phyloP scores from a whole-genome alignment of 2,888 invertebrate genomes.

The Drosophila parthenogenetica region DNA sequence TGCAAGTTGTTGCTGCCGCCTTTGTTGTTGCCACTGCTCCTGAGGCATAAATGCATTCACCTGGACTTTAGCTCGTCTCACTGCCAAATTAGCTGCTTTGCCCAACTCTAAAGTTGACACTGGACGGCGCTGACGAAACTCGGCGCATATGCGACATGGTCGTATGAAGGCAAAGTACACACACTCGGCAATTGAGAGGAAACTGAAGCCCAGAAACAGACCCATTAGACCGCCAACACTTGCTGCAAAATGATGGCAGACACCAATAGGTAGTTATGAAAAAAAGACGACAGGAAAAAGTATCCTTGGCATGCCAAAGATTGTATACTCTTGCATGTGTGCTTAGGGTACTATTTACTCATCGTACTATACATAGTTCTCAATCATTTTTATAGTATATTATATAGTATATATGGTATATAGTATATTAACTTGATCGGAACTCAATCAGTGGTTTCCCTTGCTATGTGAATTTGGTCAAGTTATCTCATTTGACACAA shows the following conservation, averaged over 20 bases:
- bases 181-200: conserved; percentile 91
- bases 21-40: conserved; percentile 26
- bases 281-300: neutral
- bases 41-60: conserved; percentile 18
- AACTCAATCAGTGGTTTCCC: no score
- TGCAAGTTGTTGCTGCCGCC: conserved; percentile 9
- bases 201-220: conserved; percentile 93
- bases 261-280: neutral
- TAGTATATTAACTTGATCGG: no score
- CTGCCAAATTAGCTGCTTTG: conserved; percentile 10
- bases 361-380: no score
- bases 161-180: conserved; percentile 89
- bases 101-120: conserved; percentile 33
- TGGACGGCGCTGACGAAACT: conserved; percentile 43
- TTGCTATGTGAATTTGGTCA: no score
- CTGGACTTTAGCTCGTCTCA: conserved; percentile 10
- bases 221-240: conserved; percentile 92
- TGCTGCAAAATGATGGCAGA: conserved; percentile 86
- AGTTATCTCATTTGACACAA: no score
- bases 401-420: no score
- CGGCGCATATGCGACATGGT: conserved; percentile 83
- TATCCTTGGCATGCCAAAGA: neutral
- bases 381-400: no score
- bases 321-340: neutral
- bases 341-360: no score